phyloP scores from a whole-genome alignment of 2,797 vertebrate genomes.

The Clarias pachynema region DNA sequence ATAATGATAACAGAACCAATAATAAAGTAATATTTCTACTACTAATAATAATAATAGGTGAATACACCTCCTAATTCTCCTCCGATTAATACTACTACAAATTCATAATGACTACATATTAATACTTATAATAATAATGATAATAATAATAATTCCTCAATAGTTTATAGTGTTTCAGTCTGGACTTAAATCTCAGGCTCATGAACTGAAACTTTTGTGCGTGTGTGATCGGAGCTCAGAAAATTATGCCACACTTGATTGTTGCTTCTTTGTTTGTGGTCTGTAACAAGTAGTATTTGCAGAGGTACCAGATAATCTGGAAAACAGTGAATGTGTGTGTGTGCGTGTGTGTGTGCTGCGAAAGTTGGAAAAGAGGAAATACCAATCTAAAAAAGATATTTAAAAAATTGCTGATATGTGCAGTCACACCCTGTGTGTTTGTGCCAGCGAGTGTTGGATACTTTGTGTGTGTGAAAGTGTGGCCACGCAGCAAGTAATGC shows the following conservation, averaged over 20 bases:
- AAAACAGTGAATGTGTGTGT: background rate
- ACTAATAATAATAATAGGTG: no score
- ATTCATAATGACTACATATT: no score
- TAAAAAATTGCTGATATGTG: constrained; percentile 4
- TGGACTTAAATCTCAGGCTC: no score
- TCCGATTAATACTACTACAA: no score
- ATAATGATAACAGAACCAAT: no score
- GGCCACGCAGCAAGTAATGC: constrained; percentile 3
- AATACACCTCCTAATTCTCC: no score
- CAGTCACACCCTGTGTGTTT: constrained; percentile 27
- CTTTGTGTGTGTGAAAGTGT: background rate
- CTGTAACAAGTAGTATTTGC: background rate
- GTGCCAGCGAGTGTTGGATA: background rate
- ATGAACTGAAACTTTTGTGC: background rate
- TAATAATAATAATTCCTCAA: no score
- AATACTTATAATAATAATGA: no score
- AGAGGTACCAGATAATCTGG: background rate
- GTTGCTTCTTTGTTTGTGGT: background rate
- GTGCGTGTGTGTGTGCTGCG: background rate
- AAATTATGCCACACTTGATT: background rate
- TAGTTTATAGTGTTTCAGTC: no score
- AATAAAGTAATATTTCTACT: no score
- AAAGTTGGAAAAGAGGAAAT: constrained; percentile 14
- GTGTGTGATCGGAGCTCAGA: background rate
- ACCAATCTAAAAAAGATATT: background rate